Evolutionary conservation across 92 coral and sea anemone genomes (phyloP).

Genomic region (Nematostella vectensis): DNA sequence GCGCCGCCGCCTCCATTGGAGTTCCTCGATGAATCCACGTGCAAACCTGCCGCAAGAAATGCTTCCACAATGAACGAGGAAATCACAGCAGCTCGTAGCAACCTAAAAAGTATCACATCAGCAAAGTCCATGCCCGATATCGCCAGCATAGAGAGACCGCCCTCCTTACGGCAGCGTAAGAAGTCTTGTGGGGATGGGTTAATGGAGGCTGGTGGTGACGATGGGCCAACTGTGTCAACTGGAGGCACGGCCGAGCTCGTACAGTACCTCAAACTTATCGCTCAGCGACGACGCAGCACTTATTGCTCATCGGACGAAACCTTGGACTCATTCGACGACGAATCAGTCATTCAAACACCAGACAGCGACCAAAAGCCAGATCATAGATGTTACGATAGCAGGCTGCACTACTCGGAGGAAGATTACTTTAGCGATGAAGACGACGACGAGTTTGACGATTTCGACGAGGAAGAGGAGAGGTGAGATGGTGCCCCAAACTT

Average conservation of each 20-base stretch:
- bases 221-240: neutral
- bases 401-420: constrained; percentile 17
- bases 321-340: neutral
- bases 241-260: constrained; percentile 10
- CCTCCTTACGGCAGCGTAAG: neutral
- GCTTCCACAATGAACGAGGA: neutral
- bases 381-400: too few relatives aligned
- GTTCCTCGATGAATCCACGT: neutral
- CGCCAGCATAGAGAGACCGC: neutral
- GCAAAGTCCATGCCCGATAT: neutral
- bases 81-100: neutral
- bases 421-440: constrained; percentile 33
- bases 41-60: neutral
- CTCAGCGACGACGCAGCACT: constrained; percentile 4
- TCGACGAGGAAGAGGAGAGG: constrained; percentile 12
- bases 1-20: constrained; percentile 33
- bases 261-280: constrained; percentile 10
- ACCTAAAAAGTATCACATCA: neutral
- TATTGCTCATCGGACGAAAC: neutral
- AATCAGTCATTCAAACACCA: neutral
- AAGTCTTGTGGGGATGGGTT: neutral
- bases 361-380: neutral
- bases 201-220: neutral
- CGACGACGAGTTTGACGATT: constrained; percentile 21
- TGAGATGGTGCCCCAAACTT: constrained; percentile 6